Evolutionary conservation across 2,113 vertebrate species (phyloP).

Genomic region (Lathamus discolor): DNA sequence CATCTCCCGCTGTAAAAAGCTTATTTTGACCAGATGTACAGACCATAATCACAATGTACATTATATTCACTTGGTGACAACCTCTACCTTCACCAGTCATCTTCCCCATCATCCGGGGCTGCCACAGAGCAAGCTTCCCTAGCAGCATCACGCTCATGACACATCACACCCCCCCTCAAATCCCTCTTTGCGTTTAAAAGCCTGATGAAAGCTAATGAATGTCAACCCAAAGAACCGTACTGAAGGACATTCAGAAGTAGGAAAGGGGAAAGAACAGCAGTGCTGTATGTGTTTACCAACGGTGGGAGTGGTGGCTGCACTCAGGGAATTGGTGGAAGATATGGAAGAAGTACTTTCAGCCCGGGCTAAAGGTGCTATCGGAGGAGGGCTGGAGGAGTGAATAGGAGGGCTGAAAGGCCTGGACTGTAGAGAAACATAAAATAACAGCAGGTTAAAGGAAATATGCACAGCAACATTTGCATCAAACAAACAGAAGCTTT

Average conservation of each 20-base stretch:
- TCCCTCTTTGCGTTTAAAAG: background rate
- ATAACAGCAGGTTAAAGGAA: slow-evolving; percentile 48
- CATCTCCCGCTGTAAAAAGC: background rate
- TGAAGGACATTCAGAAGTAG: rapidly evolving
- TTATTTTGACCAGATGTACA: background rate
- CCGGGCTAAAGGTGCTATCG: slow-evolving; percentile 91
- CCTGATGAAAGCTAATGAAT: rapidly evolving
- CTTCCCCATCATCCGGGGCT: background rate
- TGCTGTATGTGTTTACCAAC: slow-evolving; percentile 79
- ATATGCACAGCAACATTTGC: rapidly evolving
- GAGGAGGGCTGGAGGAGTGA: slow-evolving; percentile 93
- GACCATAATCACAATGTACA: background rate
- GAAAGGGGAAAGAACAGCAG: slow-evolving; percentile 41
- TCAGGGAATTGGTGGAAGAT: slow-evolving; percentile 93
- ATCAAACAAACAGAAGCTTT: background rate
- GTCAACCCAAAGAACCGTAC: background rate
- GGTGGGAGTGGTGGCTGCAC: slow-evolving; percentile 95
- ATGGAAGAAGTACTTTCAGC: slow-evolving; percentile 98
- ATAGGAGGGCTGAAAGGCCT: slow-evolving; percentile 94
- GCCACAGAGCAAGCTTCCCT: background rate
- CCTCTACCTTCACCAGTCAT: background rate
- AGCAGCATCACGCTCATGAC: rapidly evolving
- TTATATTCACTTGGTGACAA: background rate
- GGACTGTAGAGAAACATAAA: slow-evolving; percentile 79
- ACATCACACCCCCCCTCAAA: rapidly evolving